A percentile compares a stretch with the other conserved stretches of the same genome.
These are phyloP conservation scores for Trichosurus vulpecula DNA, from an alignment of 2,797 vertebrate species.

Conservation along the genomic window DNA sequence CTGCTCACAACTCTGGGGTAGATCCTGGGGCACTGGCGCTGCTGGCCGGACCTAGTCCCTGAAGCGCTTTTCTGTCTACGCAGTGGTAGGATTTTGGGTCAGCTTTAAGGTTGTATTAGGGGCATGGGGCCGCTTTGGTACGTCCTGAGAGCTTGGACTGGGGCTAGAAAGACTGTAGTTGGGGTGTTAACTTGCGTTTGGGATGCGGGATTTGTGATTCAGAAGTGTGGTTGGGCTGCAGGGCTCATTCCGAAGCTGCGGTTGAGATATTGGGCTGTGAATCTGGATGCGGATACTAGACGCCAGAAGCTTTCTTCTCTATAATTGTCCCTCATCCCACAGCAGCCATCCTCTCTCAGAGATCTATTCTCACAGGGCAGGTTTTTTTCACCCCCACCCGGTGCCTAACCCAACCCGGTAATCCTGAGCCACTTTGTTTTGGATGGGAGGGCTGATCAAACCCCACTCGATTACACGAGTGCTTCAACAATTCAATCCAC, in stretches of 20 bases:
- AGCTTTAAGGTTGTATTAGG: neutral
- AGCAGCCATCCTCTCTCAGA: neutral
- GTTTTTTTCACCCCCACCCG: neutral
- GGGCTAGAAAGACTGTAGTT: neutral
- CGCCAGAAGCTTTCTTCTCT: neutral
- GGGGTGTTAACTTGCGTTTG: neutral
- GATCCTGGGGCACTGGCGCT: neutral
- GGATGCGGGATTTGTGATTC: neutral
- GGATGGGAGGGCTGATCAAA: neutral
- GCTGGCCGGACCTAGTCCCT: neutral
- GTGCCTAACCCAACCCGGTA: neutral
- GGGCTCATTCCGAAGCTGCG: neutral
- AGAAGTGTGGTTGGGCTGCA: neutral
- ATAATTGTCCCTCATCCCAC: neutral
- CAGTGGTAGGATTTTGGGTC: neutral
- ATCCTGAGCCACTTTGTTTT: neutral
- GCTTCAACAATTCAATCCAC: constrained; percentile 3
- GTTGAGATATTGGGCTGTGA: neutral
- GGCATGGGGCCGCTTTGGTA: neutral
- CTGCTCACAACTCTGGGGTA: neutral
- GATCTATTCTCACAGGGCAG: neutral
- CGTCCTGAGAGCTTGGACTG: neutral
- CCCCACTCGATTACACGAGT: neutral
- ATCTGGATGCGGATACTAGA: neutral
- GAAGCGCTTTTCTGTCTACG: neutral